Base-by-base conservation (phyloP, 2,113 vertebrate species). In the Pungitius pungitius region DNA sequence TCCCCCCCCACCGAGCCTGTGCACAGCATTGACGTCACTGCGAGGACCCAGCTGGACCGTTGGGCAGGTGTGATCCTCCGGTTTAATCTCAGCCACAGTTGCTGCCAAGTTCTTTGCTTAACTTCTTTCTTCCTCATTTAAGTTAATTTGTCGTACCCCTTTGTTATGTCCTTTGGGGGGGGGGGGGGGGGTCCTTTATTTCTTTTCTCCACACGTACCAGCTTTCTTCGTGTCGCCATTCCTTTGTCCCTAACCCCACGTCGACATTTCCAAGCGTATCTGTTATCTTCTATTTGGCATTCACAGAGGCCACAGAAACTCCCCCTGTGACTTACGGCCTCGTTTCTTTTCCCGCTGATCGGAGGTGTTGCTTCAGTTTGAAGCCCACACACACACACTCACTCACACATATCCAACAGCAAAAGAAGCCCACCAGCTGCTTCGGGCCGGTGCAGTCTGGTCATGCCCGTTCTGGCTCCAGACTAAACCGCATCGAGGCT, bases 401-500 rank as follows among this genome's bases (percentile, higher is more conserved):
- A 35, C 33, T 6, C 33, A 35, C 33, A 35, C 33, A 5, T 5
- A 0, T 5, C 3, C 30, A 30, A 30, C 64, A 69, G 64, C 64
- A 77, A 75, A 75, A 81, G 83, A 69, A 65, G 68, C 63, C 60
- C 61, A 78, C 68, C 73, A 82, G 80, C 86, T 83, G 77, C 77
- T 86, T 75, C 59, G 60, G 76, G 70, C 78, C 81, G 82, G 88
- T 52, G 54, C 80, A 82, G 78, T 85, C 84, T 80, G 77, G 82
- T 83, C 73, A 20, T 83, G 69, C 77, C 81, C 81, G 71, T 82
- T 77, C 77, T 87, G 78, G 61, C 56, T 89, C 75, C 83, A 90
- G 85, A 88, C 89, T 90, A 84, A 90, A 86, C 77, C 59, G 42
- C 76, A 88, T 56, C 6, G 26, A 86, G 78, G 65, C 75, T 61